Percentiles rank a stretch among this genome's conserved stretches.
These are phyloP conservation scores for Drosophila fuyamai DNA, from an alignment of 1,140 invertebrate species.

Conservation along the genomic window DNA sequence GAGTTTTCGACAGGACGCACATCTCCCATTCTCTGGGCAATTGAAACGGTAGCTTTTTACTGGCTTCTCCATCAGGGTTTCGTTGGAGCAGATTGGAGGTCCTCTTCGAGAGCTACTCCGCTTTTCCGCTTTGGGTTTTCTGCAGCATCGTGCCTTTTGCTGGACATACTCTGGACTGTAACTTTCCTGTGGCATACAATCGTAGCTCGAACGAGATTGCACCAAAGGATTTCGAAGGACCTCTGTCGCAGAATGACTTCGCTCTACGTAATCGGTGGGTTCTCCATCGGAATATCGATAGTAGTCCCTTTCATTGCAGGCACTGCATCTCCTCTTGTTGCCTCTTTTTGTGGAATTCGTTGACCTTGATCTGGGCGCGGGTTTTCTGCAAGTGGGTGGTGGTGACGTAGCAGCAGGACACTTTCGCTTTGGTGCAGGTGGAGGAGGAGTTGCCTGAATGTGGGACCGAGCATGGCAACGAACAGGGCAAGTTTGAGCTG, in stretches of 20 bases:
- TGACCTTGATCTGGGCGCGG: neutral
- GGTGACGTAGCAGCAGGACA: neutral
- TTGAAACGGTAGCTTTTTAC: constrained; percentile 19
- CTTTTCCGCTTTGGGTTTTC: neutral
- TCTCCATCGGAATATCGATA: neutral
- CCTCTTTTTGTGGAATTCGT: neutral
- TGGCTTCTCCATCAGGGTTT: constrained; percentile 35
- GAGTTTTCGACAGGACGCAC: neutral
- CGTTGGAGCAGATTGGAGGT: constrained; percentile 20
- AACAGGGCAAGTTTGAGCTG: neutral
- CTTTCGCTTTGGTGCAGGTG: neutral
- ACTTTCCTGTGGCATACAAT: neutral
- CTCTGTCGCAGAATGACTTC: no score
- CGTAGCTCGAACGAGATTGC: no score
- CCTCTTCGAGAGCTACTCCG: neutral
- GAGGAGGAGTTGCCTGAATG: neutral
- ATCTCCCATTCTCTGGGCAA: constrained; percentile 6
- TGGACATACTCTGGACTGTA: neutral
- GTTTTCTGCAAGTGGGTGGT: neutral
- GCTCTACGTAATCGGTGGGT: constrained; percentile 8
- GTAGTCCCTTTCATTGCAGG: neutral
- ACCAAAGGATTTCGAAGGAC: neutral
- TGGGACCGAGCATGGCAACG: constrained; percentile 1
- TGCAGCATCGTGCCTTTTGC: neutral
- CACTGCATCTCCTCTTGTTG: neutral